phyloP scores from a whole-genome alignment of 1,140 invertebrate genomes.

The Pachyrhynchus sulphureomaculatus region DNA sequence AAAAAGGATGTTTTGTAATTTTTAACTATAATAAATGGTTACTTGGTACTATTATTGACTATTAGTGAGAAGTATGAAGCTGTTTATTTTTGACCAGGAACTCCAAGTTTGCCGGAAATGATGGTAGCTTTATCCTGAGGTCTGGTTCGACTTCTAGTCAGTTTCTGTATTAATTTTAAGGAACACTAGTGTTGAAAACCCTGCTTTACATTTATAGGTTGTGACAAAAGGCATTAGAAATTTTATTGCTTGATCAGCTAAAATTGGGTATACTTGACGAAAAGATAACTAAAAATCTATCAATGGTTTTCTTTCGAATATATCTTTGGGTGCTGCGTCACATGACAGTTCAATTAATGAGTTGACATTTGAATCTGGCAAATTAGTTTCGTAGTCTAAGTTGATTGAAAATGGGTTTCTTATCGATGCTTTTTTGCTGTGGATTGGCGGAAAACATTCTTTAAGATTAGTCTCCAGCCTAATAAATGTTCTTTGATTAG shows the following conservation, averaged over 20 bases:
- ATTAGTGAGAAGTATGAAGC: no score
- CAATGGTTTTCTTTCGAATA: background rate
- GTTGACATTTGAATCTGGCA: background rate
- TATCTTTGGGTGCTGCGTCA: background rate
- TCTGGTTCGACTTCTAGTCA: no score
- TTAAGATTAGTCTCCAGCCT: background rate
- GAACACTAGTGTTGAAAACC: background rate
- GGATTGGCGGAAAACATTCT: background rate
- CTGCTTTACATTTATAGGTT: no score
- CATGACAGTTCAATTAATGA: background rate
- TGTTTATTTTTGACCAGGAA: no score
- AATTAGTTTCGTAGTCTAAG: constrained; percentile 3
- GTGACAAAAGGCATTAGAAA: background rate
- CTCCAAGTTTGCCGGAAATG: background rate
- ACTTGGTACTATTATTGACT: no score
- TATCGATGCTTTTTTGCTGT: background rate
- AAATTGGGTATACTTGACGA: background rate
- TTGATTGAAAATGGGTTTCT: background rate
- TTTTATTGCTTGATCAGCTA: background rate
- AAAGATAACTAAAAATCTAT: background rate
- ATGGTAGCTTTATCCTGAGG: no score
- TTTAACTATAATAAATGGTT: no score
- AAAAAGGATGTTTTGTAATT: no score
- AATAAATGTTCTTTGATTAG: background rate
- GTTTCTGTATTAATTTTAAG: background rate